phyloP scores from a whole-genome alignment of 2,888 invertebrate genomes.

The Habrosyne pyritoides region DNA sequence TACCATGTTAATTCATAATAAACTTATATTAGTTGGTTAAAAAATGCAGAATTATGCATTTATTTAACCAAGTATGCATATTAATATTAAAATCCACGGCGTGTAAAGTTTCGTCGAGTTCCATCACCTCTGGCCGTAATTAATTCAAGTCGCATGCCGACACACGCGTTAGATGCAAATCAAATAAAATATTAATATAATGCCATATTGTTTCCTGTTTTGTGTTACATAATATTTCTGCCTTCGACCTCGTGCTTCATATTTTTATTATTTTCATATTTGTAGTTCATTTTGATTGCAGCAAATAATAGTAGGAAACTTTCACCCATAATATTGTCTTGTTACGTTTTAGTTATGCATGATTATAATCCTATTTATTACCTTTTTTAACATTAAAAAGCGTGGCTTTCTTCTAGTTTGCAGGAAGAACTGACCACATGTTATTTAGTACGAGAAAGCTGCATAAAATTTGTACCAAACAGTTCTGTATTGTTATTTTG shows the following conservation, averaged over 20 bases:
- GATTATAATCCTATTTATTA: background rate
- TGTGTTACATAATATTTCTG: constrained; percentile 34
- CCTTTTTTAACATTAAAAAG: too few relatives aligned
- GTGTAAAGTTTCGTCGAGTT: constrained; percentile 22
- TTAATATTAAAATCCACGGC: constrained; percentile 12
- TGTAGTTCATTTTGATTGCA: background rate
- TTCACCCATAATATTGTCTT: background rate
- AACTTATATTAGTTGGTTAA: background rate
- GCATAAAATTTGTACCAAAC: too few relatives aligned
- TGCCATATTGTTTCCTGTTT: constrained; percentile 52
- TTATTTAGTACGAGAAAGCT: too few relatives aligned
- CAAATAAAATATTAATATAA: constrained; percentile 41
- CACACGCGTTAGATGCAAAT: constrained; percentile 45
- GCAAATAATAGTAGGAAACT: background rate
- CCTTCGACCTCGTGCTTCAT: constrained; percentile 26
- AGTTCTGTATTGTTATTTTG: too few relatives aligned
- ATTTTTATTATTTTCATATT: constrained; percentile 10
- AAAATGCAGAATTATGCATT: background rate
- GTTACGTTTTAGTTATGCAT: too few relatives aligned
- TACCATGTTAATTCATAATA: background rate
- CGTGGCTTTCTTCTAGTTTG: too few relatives aligned
- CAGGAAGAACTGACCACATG: too few relatives aligned
- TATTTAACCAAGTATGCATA: constrained; percentile 1
- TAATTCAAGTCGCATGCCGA: constrained; percentile 42
- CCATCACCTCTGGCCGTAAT: constrained; percentile 34